Percentiles rank a stretch among this genome's conserved stretches.
These are phyloP conservation scores for Tipula unca DNA, from an alignment of 2,888 invertebrate genomes.

Conservation along the genomic window DNA sequence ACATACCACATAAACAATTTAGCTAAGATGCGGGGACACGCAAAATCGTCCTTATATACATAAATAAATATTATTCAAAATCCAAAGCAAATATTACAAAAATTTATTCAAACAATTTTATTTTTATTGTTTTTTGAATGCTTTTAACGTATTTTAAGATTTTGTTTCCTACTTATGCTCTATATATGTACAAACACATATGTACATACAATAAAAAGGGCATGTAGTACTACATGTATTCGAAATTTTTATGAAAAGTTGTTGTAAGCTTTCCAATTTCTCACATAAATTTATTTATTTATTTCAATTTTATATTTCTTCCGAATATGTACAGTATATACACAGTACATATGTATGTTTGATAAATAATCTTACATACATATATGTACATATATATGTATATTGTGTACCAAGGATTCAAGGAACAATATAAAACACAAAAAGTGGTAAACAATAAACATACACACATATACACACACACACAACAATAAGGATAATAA, in stretches of 20 bases:
- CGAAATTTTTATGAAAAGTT: background rate
- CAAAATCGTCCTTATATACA: background rate
- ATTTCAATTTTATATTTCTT: background rate
- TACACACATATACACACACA: background rate
- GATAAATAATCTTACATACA: background rate
- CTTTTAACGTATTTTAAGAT: conserved; percentile 8
- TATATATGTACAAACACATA: background rate
- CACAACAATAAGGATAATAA: background rate
- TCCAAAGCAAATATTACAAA: background rate
- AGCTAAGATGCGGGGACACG: background rate
- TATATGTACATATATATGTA: background rate
- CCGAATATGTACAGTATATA: background rate
- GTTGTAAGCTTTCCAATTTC: conserved; percentile 14
- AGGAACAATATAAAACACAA: background rate
- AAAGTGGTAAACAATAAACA: background rate
- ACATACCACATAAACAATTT: background rate
- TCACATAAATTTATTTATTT: conserved; percentile 8
- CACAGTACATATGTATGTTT: background rate
- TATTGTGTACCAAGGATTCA: background rate
- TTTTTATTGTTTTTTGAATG: conserved; percentile 1
- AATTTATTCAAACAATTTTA: background rate
- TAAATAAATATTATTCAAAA: background rate
- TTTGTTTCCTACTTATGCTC: background rate
- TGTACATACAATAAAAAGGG: background rate
- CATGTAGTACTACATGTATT: background rate